A percentile compares a stretch with the other conserved stretches of the same genome.
Conservation (phyloP, 2,797 vertebrate genomes). For the Parotocinclus haroldoi region DNA sequence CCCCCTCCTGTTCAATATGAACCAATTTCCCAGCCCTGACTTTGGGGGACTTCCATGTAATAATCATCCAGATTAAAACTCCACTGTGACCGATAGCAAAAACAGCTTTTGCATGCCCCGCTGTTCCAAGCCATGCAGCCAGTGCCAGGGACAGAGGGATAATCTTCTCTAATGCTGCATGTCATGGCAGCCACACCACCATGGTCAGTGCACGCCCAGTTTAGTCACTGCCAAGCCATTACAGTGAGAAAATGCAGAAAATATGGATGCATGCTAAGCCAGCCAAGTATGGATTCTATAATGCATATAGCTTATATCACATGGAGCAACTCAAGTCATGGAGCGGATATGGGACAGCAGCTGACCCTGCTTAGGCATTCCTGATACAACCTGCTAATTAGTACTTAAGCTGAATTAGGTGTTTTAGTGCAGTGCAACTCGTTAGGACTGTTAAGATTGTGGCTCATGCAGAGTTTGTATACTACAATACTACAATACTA, state of each 20-base stretch:
- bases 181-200: constrained; percentile 34
- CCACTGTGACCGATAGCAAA: constrained; percentile 28
- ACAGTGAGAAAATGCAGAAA: not conserved
- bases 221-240: constrained; percentile 17
- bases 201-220: not conserved
- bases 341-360: not conserved
- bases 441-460: not conserved
- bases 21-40: constrained; percentile 36
- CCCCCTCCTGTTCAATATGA: constrained; percentile 20
- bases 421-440: not conserved
- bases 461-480: too few relatives aligned
- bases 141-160: constrained; percentile 58
- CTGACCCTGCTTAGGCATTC: not conserved
- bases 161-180: constrained; percentile 66
- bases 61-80: constrained; percentile 39
- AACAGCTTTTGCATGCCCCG: constrained; percentile 30
- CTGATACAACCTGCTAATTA: constrained; percentile 15
- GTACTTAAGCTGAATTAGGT: constrained; percentile 8
- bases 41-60: constrained; percentile 17
- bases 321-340: not conserved
- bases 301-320: not conserved
- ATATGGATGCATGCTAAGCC: not conserved
- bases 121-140: constrained; percentile 21
- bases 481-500: too few relatives aligned
- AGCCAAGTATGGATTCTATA: not conserved